These are phyloP conservation scores for Aegypius monachus DNA, from an alignment of 2,113 vertebrate genomes.

Conservation along the genomic window DNA sequence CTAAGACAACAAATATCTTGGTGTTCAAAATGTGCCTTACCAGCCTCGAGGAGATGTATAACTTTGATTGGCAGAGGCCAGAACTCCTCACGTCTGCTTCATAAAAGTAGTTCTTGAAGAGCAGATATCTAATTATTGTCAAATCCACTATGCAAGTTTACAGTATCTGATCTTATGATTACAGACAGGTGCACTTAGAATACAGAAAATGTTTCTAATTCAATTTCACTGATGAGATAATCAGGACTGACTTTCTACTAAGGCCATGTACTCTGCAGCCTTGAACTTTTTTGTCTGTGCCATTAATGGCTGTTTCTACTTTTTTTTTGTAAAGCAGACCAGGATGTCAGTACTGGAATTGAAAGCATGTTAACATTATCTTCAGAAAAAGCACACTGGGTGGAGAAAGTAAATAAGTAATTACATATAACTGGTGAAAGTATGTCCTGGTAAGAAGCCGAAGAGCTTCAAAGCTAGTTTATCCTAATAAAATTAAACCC, in stretches of 20 bases:
- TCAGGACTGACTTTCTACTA: not conserved
- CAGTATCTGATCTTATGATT: not conserved
- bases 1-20: not conserved
- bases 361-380: not conserved
- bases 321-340: not conserved
- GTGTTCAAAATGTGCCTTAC: not conserved
- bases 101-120: not conserved
- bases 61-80: not conserved
- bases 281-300: not conserved
- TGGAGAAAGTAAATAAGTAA: not conserved
- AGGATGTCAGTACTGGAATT: not conserved
- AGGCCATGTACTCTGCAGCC: not conserved
- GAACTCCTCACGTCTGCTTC: not conserved
- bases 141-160: constrained; percentile 2
- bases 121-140: constrained; percentile 43
- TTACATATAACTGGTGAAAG: not conserved
- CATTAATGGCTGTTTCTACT: not conserved
- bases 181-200: constrained; percentile 36
- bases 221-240: constrained; percentile 16
- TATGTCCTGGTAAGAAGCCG: not conserved
- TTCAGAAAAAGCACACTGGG: not conserved
- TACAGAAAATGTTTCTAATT: constrained; percentile 35
- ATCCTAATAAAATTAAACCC: not conserved
- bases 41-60: not conserved
- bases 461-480: constrained; percentile 1